Base-by-base conservation (phyloP, 53 echinoderm and acorn worm species). In the Echinometra lucunter region DNA sequence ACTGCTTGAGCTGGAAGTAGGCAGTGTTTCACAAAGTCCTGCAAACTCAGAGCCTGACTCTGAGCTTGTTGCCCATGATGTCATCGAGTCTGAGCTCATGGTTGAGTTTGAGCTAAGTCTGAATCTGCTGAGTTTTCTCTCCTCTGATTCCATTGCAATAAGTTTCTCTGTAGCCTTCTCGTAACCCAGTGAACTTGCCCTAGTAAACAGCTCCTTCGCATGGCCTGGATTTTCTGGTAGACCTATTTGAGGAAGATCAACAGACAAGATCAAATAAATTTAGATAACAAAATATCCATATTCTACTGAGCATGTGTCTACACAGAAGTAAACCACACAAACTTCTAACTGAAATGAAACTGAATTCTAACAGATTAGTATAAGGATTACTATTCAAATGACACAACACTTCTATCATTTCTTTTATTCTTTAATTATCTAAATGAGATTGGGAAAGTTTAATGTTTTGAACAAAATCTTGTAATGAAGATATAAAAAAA, bases 111-210 rank as follows among this genome's bases (percentile, higher is more conserved):
- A 89, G 9, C 60, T 25, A 18, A 45, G 92, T 92, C 92, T 74
- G 23, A 32, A 40, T 49, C 56, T 63, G 25, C 11, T 3, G 28
- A 92, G 40, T 4, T 72, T 35, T 28, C 85, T 45, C 44, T 69
- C 56, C 35, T 95, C 94, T 30, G 44, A 13, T 34, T 88, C 87
- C 90, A 95, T 27, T 55, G 42, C 60, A 28, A 56, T 34, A 32
- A 97, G 87, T 55, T 74, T 96, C 44, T 97, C 93, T 45, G 91
- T 87, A 37, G 98, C 98, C 88, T 83, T 80, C 66, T 95, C 93
- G 45, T 94, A 91, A 35, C 98, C 98, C 9, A 45, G 37, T n/a
- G 95, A 25, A 63, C 97, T 97, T 17, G 98, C 97, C 90, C 69
- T 70, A 55, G 72, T 94, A 83, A 93, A 96, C 35, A 96, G 91